phyloP scores from a whole-genome alignment of 92 coral and sea anemone species.

The Umimayanthus kanabou region DNA sequence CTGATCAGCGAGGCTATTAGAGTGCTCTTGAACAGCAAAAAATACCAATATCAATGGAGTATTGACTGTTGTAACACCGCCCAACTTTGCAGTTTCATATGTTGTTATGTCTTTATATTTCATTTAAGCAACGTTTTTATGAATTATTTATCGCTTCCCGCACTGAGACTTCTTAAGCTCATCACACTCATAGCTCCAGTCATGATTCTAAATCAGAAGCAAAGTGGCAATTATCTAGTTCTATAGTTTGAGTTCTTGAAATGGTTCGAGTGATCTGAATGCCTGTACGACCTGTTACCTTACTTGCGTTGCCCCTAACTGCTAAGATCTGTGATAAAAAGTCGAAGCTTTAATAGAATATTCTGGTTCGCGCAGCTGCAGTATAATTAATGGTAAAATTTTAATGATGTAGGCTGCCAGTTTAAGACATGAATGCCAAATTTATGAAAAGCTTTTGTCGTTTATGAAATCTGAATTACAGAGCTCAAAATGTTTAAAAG shows the following conservation, averaged over 20 bases:
- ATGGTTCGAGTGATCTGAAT: neutral
- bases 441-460: conserved; percentile 2
- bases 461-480: neutral
- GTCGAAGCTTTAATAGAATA: neutral
- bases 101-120: conserved; percentile 13
- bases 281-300: neutral
- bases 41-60: neutral
- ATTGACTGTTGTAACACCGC: neutral
- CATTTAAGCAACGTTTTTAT: neutral
- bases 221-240: neutral
- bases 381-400: neutral
- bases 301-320: neutral
- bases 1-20: neutral
- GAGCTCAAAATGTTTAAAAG: neutral
- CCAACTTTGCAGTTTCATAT: neutral
- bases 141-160: neutral
- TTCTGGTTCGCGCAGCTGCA: neutral
- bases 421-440: neutral
- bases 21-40: neutral
- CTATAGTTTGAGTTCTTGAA: neutral
- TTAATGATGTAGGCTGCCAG: neutral
- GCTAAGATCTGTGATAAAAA: neutral
- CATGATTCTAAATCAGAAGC: neutral
- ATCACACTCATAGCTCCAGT: neutral
- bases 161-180: neutral